phyloP scores from a whole-genome alignment of 2,797 vertebrate genomes.

The Anguilla obscura region DNA sequence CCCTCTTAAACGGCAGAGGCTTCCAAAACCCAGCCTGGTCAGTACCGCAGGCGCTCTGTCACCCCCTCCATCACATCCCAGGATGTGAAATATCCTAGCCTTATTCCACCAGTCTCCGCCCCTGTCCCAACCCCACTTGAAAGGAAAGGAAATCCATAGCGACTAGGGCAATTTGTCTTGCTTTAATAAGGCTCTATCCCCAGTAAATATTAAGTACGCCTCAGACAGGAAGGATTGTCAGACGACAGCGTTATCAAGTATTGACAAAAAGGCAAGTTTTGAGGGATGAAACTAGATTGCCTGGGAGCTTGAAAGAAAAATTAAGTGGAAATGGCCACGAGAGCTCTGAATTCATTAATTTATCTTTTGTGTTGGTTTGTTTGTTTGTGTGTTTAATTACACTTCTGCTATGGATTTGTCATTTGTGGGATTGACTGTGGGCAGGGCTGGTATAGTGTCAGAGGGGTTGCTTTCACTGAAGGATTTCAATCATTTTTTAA shows the following conservation, averaged over 20 bases:
- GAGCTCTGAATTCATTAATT: constrained; percentile 37
- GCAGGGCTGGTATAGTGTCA: constrained; percentile 40
- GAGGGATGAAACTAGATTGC: constrained; percentile 65
- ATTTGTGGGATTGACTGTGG: constrained; percentile 39
- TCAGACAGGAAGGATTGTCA: constrained; percentile 48
- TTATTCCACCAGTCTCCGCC: constrained; percentile 36
- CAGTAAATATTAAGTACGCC: constrained; percentile 63
- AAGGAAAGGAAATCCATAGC: constrained; percentile 66
- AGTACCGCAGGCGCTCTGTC: constrained; percentile 66
- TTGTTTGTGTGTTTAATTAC: constrained; percentile 34
- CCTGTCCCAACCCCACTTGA: constrained; percentile 35
- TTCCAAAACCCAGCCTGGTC: constrained; percentile 44
- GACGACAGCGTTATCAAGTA: constrained; percentile 53
- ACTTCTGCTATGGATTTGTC: constrained; percentile 30
- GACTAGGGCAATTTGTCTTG: constrained; percentile 58
- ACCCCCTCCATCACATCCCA: constrained; percentile 40
- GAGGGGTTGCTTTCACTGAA: constrained; percentile 43
- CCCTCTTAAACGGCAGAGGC: constrained; percentile 50
- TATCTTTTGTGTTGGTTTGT: constrained; percentile 27
- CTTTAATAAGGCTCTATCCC: constrained; percentile 60
- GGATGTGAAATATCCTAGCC: constrained; percentile 21
- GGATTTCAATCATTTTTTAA: constrained; percentile 2
- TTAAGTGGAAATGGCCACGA: not conserved
- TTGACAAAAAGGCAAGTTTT: constrained; percentile 60
- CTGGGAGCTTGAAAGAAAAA: constrained; percentile 51